A percentile compares a stretch with the other conserved stretches of the same genome.
phyloP scores from a whole-genome alignment of 2,888 invertebrate species.

The Cantharis lateralis region DNA sequence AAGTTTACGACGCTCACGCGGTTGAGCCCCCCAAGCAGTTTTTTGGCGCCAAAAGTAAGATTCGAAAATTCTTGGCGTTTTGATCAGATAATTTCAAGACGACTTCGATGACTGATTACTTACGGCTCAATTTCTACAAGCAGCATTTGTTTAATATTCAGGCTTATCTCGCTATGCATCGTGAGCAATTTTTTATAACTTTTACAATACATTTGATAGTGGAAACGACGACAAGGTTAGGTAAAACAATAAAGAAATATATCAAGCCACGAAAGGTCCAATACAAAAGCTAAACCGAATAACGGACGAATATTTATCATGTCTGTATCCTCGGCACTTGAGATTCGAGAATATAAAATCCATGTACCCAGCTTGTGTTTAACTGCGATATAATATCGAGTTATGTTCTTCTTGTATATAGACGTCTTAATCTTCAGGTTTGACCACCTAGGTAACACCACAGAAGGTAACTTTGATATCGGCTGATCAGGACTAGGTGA shows the following conservation, averaged over 20 bases:
- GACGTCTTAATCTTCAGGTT: slow-evolving; percentile 51
- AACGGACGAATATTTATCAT: slow-evolving; percentile 47
- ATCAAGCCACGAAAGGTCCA: slow-evolving; percentile 40
- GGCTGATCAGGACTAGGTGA: not conserved
- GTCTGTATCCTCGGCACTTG: slow-evolving; percentile 41
- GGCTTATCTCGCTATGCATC: not conserved
- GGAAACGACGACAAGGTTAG: slow-evolving; percentile 18
- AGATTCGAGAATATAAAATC: slow-evolving; percentile 46
- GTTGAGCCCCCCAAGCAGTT: not conserved
- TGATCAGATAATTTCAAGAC: not conserved
- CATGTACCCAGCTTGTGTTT: slow-evolving; percentile 49
- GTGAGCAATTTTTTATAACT: not conserved
- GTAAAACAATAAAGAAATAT: slow-evolving; percentile 40
- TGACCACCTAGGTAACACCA: slow-evolving; percentile 44
- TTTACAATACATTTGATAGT: not conserved
- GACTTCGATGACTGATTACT: not conserved
- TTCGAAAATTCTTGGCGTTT: not conserved
- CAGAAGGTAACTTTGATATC: slow-evolving; percentile 35
- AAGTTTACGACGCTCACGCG: not conserved
- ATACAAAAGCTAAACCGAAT: slow-evolving; percentile 43
- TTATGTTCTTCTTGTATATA: slow-evolving; percentile 40
- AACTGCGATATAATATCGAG: slow-evolving; percentile 49
- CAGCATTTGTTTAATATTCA: not conserved
- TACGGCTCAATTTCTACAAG: not conserved
- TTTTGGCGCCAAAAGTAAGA: not conserved